Conservation (phyloP, 2,113 vertebrate genomes). For the Lepisosteus osseus region DNA sequence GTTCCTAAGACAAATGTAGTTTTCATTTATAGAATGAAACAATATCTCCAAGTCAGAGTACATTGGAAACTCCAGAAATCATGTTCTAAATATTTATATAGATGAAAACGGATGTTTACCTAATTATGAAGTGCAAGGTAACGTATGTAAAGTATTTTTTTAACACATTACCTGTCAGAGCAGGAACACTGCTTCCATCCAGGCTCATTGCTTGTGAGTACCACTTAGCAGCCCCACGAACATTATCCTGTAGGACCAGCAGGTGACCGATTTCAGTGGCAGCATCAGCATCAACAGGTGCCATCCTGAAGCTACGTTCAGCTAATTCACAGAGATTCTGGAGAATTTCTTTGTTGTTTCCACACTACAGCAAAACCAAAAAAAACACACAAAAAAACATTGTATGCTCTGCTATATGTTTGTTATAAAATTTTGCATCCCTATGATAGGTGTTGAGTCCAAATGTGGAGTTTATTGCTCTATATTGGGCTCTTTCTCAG, state of each 20-base stretch:
- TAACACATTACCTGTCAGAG: conserved; percentile 51
- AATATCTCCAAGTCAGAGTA: too few relatives aligned
- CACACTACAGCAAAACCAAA: conserved; percentile 50
- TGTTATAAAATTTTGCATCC: not conserved
- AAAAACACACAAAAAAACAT: not conserved
- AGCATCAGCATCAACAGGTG: conserved; percentile 29
- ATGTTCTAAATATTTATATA: too few relatives aligned
- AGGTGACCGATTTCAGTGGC: conserved; percentile 61
- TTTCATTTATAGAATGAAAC: too few relatives aligned
- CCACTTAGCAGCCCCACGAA: conserved; percentile 53
- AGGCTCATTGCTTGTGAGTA: conserved; percentile 56
- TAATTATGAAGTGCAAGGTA: too few relatives aligned
- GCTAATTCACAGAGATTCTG: conserved; percentile 50
- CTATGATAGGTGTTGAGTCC: too few relatives aligned
- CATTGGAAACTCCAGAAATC: too few relatives aligned
- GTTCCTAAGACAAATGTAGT: too few relatives aligned
- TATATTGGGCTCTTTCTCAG: too few relatives aligned
- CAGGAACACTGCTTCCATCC: conserved; percentile 46
- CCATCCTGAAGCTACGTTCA: conserved; percentile 35
- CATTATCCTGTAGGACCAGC: conserved; percentile 52
- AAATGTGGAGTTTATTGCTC: too few relatives aligned
- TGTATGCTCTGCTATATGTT: not conserved
- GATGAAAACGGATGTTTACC: too few relatives aligned
- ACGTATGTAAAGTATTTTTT: too few relatives aligned
- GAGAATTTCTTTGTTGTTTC: conserved; percentile 48